Conservation (phyloP, 2,113 vertebrate species). For the Eolophus roseicapilla region DNA sequence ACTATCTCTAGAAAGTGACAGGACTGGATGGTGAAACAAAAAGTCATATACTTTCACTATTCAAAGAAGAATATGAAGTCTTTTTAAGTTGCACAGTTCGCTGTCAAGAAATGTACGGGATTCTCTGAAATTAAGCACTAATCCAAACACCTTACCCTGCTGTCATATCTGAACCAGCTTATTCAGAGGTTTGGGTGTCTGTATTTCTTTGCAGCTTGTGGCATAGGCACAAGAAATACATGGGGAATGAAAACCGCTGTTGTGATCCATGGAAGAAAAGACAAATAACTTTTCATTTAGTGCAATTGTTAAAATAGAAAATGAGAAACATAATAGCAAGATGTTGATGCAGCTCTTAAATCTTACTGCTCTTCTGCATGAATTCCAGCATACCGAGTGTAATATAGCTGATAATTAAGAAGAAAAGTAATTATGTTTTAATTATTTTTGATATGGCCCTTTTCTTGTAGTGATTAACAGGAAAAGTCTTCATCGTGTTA, state of each 20-base stretch:
- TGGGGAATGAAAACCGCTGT: neutral
- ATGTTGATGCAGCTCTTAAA: neutral
- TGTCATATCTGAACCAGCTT: neutral
- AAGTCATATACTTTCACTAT: neutral
- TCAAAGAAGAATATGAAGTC: neutral
- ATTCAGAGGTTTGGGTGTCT: neutral
- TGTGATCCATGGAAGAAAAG: neutral
- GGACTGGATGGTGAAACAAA: neutral
- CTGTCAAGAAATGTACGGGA: neutral
- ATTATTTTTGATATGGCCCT: neutral
- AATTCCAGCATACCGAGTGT: neutral
- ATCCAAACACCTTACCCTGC: neutral
- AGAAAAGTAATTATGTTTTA: neutral
- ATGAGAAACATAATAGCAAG: neutral
- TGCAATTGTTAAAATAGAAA: neutral
- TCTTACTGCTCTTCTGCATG: neutral
- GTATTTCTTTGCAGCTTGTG: neutral
- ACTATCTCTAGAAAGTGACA: neutral
- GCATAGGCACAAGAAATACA: neutral
- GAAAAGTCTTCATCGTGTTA: neutral
- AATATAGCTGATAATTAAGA: neutral
- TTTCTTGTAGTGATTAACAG: neutral
- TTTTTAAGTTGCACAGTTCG: neutral
- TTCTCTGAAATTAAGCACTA: neutral
- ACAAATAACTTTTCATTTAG: neutral